Percentiles rank a stretch among this genome's conserved stretches.
Conservation (phyloP, 2,888 invertebrate genomes). For the Tetheella fluctuosa region DNA sequence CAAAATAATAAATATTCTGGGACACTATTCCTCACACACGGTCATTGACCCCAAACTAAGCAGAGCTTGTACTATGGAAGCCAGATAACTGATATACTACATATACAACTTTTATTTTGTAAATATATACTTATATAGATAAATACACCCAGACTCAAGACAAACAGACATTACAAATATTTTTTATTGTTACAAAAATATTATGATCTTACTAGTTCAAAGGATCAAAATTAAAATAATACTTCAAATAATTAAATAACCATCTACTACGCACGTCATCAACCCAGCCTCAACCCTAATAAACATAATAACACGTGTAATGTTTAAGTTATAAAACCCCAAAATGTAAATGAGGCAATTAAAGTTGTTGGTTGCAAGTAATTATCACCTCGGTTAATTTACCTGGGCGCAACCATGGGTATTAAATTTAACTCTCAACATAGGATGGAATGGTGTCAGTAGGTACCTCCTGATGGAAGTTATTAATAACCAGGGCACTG, state of each 20-base stretch:
- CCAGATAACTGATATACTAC: too few species aligned
- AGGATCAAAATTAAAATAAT: neutral
- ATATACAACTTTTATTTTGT: too few species aligned
- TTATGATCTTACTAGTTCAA: too few species aligned
- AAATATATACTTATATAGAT: too few species aligned
- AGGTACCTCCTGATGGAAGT: conserved; percentile 35
- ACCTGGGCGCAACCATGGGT: neutral
- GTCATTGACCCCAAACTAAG: too few species aligned
- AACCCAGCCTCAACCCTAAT: neutral
- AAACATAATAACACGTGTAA: neutral
- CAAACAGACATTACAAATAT: too few species aligned
- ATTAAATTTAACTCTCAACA: conserved; percentile 7
- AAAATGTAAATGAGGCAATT: conserved; percentile 4
- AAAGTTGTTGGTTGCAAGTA: conserved; percentile 8
- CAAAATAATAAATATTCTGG: too few species aligned
- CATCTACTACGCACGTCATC: neutral
- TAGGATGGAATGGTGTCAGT: conserved; percentile 12
- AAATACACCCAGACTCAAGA: too few species aligned
- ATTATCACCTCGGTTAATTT: conserved; percentile 7
- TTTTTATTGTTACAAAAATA: too few species aligned
- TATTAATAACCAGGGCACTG: conserved; percentile 53
- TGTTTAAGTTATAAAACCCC: neutral
- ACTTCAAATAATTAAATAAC: neutral
- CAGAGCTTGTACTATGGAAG: too few species aligned
- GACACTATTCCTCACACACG: too few species aligned